A percentile compares a stretch with the other conserved stretches of the same genome.
phyloP scores from a whole-genome alignment of 2,113 vertebrate genomes.

The Copsychus sechellarum region DNA sequence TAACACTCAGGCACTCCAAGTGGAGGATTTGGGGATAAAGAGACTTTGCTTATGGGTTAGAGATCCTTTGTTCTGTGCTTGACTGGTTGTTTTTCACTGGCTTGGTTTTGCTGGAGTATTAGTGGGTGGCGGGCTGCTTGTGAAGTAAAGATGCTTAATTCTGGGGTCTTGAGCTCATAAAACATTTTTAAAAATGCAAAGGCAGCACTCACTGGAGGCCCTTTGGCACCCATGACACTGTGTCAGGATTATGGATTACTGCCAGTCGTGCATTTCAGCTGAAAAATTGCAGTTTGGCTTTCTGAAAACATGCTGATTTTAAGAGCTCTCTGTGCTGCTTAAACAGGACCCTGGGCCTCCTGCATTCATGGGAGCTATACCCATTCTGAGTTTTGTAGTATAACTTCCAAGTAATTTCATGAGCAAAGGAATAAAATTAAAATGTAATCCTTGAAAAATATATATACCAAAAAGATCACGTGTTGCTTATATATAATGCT shows the following conservation, averaged over 20 bases:
- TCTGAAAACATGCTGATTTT: background rate
- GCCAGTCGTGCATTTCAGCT: slow-evolving; percentile 19
- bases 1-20: slow-evolving; percentile 1
- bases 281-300: slow-evolving; percentile 17
- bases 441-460: background rate
- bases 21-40: background rate
- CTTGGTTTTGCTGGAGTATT: background rate
- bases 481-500: background rate
- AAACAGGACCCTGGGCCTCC: background rate
- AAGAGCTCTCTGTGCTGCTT: background rate
- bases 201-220: slow-evolving; percentile 40
- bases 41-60: background rate
- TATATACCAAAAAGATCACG: background rate
- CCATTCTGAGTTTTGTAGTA: background rate
- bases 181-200: slow-evolving; percentile 38
- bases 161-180: background rate
- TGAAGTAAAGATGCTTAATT: background rate
- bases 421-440: background rate
- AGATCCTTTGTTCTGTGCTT: slow-evolving; percentile 21
- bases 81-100: background rate
- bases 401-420: background rate
- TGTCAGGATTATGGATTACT: slow-evolving; percentile 56
- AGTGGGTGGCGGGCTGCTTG: background rate
- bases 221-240: slow-evolving; percentile 10
- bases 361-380: background rate